Conservation (phyloP, 92 coral and sea anemone genomes). For the Porites lobata region DNA sequence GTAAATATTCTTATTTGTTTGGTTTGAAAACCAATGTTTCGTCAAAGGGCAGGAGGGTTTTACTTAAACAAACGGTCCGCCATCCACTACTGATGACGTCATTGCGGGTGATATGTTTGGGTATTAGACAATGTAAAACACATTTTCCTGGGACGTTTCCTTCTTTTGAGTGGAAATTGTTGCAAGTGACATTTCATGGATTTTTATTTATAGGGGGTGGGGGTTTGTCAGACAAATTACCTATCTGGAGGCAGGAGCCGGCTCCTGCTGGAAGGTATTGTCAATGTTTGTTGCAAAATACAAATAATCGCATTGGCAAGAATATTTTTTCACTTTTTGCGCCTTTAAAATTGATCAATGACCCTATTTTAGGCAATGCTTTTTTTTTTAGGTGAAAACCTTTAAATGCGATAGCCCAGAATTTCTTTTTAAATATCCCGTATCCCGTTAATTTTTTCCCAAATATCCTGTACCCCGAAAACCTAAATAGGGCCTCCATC, state of each 20-base stretch:
- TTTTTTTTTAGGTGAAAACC: not conserved
- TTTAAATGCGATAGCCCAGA: not conserved
- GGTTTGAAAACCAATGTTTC: too few species aligned
- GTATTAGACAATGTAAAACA: not conserved
- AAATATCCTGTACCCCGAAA: too few species aligned
- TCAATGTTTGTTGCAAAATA: constrained; percentile 14
- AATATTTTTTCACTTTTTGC: constrained; percentile 15
- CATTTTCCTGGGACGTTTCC: not conserved
- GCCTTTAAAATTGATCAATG: constrained; percentile 1
- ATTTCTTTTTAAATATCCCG: constrained; percentile 11
- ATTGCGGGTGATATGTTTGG: constrained; percentile 12
- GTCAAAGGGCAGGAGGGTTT: too few species aligned
- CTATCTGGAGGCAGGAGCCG: too few species aligned
- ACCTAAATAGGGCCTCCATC: too few species aligned
- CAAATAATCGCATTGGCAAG: constrained; percentile 23
- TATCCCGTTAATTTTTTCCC: not conserved
- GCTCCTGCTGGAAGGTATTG: not conserved
- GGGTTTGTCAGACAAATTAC: too few species aligned
- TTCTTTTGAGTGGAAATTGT: constrained; percentile 1
- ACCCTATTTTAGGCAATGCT: constrained; percentile 7
- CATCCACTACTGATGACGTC: constrained; percentile 1
- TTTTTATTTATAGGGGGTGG: not conserved
- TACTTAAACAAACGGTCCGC: too few species aligned
- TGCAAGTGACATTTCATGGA: constrained; percentile 8
- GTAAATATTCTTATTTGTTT: too few species aligned